Conservation (phyloP, 2,888 invertebrate genomes). For the Pheosia gnoma region DNA sequence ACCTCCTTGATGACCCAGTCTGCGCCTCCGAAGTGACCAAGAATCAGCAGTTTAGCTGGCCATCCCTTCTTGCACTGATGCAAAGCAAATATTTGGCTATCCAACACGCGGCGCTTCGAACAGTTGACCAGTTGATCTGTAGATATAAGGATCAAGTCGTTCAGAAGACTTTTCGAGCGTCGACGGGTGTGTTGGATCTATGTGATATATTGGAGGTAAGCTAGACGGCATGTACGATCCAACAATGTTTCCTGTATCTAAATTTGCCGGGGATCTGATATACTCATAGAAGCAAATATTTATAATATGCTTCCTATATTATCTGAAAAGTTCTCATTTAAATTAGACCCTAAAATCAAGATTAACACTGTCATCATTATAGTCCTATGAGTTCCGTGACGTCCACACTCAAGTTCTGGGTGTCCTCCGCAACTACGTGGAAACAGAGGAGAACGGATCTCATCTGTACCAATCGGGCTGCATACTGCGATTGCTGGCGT, state of each 20-base stretch:
- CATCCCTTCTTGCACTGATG: slow-evolving; percentile 71
- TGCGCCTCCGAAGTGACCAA: slow-evolving; percentile 75
- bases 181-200: slow-evolving; percentile 75
- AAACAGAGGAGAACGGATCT: slow-evolving; percentile 69
- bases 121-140: slow-evolving; percentile 74
- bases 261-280: too few species aligned
- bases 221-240: not conserved
- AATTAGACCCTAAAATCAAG: too few species aligned
- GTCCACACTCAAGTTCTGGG: slow-evolving; percentile 69
- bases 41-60: slow-evolving; percentile 78
- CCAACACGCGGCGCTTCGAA: slow-evolving; percentile 75
- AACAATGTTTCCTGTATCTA: too few species aligned
- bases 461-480: slow-evolving; percentile 74
- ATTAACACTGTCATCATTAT: not conserved
- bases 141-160: slow-evolving; percentile 73
- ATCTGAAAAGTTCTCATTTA: too few species aligned
- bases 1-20: slow-evolving; percentile 78
- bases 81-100: slow-evolving; percentile 78
- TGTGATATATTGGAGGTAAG: slow-evolving; percentile 80
- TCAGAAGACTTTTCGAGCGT: slow-evolving; percentile 77
- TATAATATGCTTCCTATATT: too few species aligned
- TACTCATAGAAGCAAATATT: too few species aligned
- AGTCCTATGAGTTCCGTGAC: slow-evolving; percentile 79
- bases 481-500: slow-evolving; percentile 68
- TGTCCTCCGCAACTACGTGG: slow-evolving; percentile 71